Base-by-base conservation (phyloP, 92 coral and sea anemone genomes). In the Epizoanthus fatuus region DNA sequence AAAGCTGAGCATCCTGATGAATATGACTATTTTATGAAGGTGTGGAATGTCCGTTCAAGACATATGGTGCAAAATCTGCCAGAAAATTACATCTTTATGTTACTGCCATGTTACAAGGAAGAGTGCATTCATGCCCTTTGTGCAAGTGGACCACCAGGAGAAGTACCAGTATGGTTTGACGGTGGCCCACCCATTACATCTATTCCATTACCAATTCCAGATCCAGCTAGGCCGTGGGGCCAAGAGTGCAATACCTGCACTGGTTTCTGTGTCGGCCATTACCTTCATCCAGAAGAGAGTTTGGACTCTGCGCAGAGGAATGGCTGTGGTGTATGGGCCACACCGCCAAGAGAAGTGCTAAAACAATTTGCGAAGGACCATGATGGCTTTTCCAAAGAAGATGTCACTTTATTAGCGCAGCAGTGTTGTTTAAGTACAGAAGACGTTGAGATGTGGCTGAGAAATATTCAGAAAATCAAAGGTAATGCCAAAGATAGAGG, bases 121-220 rank as follows among this genome's bases (percentile, higher is more conserved):
- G 81, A 62, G 38, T 91, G 95, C 55, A 20, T 78, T 15, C 95
- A 91, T 80, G 87, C 92, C 3, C 62, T 74, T 15, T 91, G 92
- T 72, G 58, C 69, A 22, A 62, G 22, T 19, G 88, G 90, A 16
- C 40, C 19, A 20, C 87, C 92, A 45, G 86, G 80, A n/a, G 75
- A 55, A 6, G 87, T 70, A 52, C 60, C 68, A 17, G 77, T 70
- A 35, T 87, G 91, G 94, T 87, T 74, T 66, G 69, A 65, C 0
- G 84, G 80, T 78, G 94, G 92, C 9, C 94, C 89, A 14, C 84
- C 87, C 7, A 59, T 90, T 4, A 63, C 84, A 20, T 80, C 72
- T 9, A 42, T 90, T 55, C 94, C 91, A 16, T 7, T 91, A 25
- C 86, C 94, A 12, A 55, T 87, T 56, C 77, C 81, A 47, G 91